A percentile compares a stretch with the other conserved stretches of the same genome.
phyloP scores from a whole-genome alignment of 2,888 invertebrate species.

The Drosophila kuntzei region DNA sequence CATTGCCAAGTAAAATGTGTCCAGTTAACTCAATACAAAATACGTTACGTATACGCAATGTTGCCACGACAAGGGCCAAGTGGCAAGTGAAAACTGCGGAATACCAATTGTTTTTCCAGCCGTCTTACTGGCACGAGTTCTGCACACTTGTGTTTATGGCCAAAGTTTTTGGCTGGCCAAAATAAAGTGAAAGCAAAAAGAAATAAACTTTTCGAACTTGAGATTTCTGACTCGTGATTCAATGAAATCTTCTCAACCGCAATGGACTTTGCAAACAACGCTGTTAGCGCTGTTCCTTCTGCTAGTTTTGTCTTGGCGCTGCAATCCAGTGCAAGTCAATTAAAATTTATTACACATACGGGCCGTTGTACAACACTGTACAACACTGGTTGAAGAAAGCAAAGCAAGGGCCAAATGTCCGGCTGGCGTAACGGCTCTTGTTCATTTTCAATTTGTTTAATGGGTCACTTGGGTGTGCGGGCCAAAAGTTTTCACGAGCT shows the following conservation, averaged over 20 bases:
- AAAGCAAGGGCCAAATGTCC: conserved; percentile 18
- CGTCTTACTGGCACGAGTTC: conserved; percentile 49
- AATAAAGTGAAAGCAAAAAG: conserved; percentile 12
- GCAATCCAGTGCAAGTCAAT: conserved; percentile 74
- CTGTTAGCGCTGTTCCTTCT: background rate
- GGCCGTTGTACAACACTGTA: conserved; percentile 42
- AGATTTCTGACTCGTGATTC: conserved; percentile 62
- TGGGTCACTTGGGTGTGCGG: conserved; percentile 75
- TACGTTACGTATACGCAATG: conserved; percentile 60
- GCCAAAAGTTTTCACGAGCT: conserved; percentile 72
- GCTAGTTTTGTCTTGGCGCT: conserved; percentile 31
- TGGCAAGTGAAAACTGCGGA: conserved; percentile 18
- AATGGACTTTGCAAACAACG: conserved; percentile 54
- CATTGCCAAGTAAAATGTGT: conserved; percentile 55
- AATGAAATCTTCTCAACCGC: conserved; percentile 55
- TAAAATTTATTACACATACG: conserved; percentile 81
- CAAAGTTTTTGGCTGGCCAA: conserved; percentile 60
- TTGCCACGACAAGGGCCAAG: conserved; percentile 19
- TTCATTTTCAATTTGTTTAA: conserved; percentile 79
- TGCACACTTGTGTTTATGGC: conserved; percentile 65
- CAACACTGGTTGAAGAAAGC: conserved; percentile 16
- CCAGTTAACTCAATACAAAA: conserved; percentile 71
- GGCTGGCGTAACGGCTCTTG: conserved; percentile 34
- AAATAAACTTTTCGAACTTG: conserved; percentile 42
- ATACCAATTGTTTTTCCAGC: conserved; percentile 30